These are phyloP conservation scores for Diarsia brunnea DNA, from an alignment of 2,888 invertebrate species.

Conservation along the genomic window DNA sequence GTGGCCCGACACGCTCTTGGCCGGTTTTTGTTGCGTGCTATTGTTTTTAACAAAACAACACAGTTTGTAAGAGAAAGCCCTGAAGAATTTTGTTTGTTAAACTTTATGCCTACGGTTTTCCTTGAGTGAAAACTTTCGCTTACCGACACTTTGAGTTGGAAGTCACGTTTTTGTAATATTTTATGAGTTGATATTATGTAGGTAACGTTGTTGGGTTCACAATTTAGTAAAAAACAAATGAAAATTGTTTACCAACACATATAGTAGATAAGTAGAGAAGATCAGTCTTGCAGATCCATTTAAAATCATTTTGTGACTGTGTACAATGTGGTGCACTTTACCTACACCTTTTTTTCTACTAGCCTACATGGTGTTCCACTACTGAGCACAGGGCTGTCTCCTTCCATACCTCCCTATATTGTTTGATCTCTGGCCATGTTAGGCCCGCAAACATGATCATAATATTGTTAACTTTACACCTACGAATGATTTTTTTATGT, in stretches of 20 bases:
- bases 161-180: slow-evolving; percentile 15
- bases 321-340: not conserved
- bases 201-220: not conserved
- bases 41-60: slow-evolving; percentile 8
- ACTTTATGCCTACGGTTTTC: slow-evolving; percentile 6
- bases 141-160: not conserved
- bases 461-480: too few species aligned
- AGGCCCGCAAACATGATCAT: too few species aligned
- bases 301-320: not conserved
- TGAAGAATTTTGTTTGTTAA: slow-evolving; percentile 4
- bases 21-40: not conserved
- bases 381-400: too few species aligned
- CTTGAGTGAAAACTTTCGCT: not conserved
- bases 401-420: too few species aligned
- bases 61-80: slow-evolving; percentile 20
- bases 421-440: too few species aligned
- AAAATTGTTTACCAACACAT: not conserved
- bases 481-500: not conserved
- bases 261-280: not conserved
- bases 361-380: too few species aligned
- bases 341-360: not conserved
- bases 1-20: too few species aligned
- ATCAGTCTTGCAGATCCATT: not conserved
- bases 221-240: not conserved
- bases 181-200: not conserved